Evolutionary conservation across 37 sponge, comb jelly and placozoan species (phyloP), one percentile per base, ranked within the genome.

Genomic region (Oscarella lobularis): DNA sequence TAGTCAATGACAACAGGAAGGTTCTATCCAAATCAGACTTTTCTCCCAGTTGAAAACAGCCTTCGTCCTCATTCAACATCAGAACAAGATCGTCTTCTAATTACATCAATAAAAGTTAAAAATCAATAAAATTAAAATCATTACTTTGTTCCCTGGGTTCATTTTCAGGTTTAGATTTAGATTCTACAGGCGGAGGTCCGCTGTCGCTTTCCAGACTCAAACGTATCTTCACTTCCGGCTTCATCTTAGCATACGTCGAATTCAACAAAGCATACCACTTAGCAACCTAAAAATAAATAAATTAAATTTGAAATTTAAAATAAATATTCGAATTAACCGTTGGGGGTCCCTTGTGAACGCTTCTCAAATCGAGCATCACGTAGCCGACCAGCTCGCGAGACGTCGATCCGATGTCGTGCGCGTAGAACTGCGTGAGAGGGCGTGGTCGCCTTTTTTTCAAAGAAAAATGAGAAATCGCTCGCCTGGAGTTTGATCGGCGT

Each of bases 401-500:
- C 39, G 39, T 77, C 31, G 85, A 80, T 3, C 41, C 41, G 9
- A 48, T 75, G 35, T 91, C 80, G 9, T 82, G 77, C 30, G 78
- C 76, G 76, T 80, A 82, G 39, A 83, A 84, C 87, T 89, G 67
- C 0, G 38, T 54, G 38, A 60, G 14, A 81, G 0, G 38, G 27
- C 2, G 3, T 3, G 29, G 27, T 9, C 37, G 31, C 29, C 73
- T 29, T 70, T 27, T 20, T 14, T 27, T n/a, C 37, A 70, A 9
- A 48, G 9, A 1, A n/a, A 75, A 3, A 33, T 35, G 0, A 2
- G 20, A 37, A 31, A 0, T 6, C 73, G 3, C 87, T 27, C 36
- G 89, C 92, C 80, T 81, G 82, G n/a, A 96, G 82, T 72, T 92
- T 96, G 29, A 96, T 67, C 0, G 97, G 97, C 0, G 97, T 96